These are phyloP conservation scores for Volucella inflata DNA, from an alignment of 2,888 invertebrate species.

Conservation along the genomic window DNA sequence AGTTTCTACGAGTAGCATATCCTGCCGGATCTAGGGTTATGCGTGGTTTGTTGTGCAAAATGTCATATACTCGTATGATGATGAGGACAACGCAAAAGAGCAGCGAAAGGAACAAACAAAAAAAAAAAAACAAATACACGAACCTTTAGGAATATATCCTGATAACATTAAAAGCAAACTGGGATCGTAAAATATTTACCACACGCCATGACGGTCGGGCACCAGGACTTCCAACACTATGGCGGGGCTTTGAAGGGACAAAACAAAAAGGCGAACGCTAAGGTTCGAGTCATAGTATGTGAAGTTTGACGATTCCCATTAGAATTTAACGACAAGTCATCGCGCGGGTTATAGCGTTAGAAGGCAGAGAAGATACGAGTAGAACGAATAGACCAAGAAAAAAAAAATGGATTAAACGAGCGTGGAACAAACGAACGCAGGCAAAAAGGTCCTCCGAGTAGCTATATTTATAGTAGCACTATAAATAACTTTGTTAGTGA, in stretches of 20 bases:
- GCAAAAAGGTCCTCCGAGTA: slow-evolving; percentile 22
- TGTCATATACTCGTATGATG: slow-evolving; percentile 46
- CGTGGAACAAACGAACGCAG: not conserved
- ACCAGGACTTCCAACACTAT: slow-evolving; percentile 9
- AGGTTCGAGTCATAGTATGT: slow-evolving; percentile 67
- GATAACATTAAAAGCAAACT: slow-evolving; percentile 72
- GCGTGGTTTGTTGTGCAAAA: slow-evolving; percentile 34
- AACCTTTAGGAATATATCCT: slow-evolving; percentile 40
- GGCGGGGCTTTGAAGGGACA: slow-evolving; percentile 51
- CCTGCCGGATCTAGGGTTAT: slow-evolving; percentile 10
- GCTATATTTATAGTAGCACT: slow-evolving; percentile 27
- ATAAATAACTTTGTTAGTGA: slow-evolving; percentile 67
- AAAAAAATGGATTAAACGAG: not conserved
- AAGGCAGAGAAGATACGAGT: slow-evolving; percentile 24
- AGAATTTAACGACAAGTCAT: slow-evolving; percentile 72
- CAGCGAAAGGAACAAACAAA: slow-evolving; percentile 33
- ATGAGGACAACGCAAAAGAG: slow-evolving; percentile 27
- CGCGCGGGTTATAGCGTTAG: slow-evolving; percentile 23
- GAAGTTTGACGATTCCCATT: slow-evolving; percentile 72
- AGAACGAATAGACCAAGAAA: slow-evolving; percentile 42
- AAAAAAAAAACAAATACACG: slow-evolving; percentile 11
- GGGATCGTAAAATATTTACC: slow-evolving; percentile 73
- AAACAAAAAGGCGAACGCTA: slow-evolving; percentile 36
- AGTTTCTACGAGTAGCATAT: slow-evolving; percentile 40
- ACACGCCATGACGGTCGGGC: slow-evolving; percentile 63